These are phyloP conservation scores for Coelopa pilipes DNA, from an alignment of 2,888 invertebrate genomes.

Conservation along the genomic window DNA sequence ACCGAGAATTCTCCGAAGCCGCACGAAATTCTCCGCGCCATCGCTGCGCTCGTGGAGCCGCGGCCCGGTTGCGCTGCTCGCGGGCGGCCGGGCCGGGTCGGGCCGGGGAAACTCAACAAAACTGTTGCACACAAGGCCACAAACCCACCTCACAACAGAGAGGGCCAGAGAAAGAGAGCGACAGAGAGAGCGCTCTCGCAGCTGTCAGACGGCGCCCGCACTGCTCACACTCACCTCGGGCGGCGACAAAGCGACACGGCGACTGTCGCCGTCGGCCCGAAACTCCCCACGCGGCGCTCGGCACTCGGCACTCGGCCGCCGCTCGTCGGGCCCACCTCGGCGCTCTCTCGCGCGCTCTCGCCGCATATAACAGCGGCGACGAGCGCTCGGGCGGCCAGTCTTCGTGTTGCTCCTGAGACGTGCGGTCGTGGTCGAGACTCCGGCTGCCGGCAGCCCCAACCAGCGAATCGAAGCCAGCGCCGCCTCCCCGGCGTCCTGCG, in stretches of 20 bases:
- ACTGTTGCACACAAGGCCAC: constrained; percentile 24
- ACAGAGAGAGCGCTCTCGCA: constrained; percentile 3
- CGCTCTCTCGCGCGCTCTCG: constrained; percentile 1
- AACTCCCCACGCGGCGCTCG: not conserved
- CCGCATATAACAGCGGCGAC: constrained; percentile 28
- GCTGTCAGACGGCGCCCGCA: not conserved
- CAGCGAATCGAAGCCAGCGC: too few species aligned
- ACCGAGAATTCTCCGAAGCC: too few species aligned
- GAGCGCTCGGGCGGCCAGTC: constrained; percentile 28
- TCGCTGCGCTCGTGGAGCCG: too few species aligned
- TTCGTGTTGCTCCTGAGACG: constrained; percentile 30
- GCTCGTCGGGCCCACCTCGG: not conserved
- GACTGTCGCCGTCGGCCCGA: not conserved
- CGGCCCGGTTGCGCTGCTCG: too few species aligned
- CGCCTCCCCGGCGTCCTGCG: too few species aligned
- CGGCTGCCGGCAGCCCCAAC: not conserved
- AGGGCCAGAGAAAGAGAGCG: not conserved
- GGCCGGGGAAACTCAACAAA: constrained; percentile 8
- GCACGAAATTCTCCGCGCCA: too few species aligned
- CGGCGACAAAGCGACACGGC: constrained; percentile 16
- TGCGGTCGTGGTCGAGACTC: constrained; percentile 11
- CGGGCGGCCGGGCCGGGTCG: too few species aligned
- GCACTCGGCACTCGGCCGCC: not conserved
- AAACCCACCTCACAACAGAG: constrained; percentile 14
- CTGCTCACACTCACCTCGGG: constrained; percentile 24